Evolutionary conservation across 2,113 vertebrate species (phyloP).

Genomic region (Melospiza georgiana): DNA sequence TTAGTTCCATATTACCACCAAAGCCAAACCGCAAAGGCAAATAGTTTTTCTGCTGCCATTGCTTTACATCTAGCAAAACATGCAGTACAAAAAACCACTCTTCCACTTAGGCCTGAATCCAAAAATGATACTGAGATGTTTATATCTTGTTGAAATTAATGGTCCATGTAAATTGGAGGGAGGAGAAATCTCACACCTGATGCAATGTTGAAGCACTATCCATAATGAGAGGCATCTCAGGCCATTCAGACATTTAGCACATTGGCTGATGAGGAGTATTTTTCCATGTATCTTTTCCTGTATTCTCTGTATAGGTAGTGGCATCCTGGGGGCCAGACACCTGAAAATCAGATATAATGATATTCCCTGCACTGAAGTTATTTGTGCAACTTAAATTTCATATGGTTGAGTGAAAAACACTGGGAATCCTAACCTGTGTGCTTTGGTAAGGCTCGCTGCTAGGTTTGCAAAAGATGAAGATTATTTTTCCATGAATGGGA

Average conservation of each 20-base stretch:
- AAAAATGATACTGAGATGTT: not conserved
- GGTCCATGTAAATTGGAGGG: not conserved
- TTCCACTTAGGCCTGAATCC: not conserved
- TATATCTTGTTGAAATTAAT: not conserved
- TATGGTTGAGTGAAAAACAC: not conserved
- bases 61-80: not conserved
- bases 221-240: not conserved
- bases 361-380: not conserved
- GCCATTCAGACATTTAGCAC: not conserved
- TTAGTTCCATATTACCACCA: not conserved
- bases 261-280: not conserved
- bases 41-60: not conserved
- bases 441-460: not conserved
- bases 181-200: not conserved
- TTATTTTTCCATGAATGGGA: not conserved
- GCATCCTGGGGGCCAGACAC: not conserved
- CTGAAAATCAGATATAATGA: not conserved
- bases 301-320: not conserved
- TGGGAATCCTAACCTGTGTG: not conserved
- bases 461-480: not conserved
- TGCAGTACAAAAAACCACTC: not conserved
- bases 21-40: not conserved
- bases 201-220: not conserved
- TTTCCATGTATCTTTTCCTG: not conserved
- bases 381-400: not conserved